Evolutionary conservation across 92 coral and sea anemone species (phyloP).

Genomic region (Virgularia gustaviana): DNA sequence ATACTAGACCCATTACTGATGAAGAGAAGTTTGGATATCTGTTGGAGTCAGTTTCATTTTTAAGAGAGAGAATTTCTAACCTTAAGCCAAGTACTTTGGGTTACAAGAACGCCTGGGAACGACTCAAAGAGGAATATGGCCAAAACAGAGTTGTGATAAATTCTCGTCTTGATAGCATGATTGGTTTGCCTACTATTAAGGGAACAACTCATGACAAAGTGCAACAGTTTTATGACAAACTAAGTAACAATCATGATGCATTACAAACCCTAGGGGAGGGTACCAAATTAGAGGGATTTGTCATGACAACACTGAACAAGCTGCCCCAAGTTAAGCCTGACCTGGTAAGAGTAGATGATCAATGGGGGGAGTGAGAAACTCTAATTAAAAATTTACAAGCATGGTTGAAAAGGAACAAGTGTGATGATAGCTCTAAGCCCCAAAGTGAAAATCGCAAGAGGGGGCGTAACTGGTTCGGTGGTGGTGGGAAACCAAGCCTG

Average conservation of each 20-base stretch:
- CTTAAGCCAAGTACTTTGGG: constrained; percentile 1
- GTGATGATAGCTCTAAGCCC: too few species aligned
- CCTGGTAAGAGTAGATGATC: constrained; percentile 36
- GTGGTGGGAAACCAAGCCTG: too few species aligned
- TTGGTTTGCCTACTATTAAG: background rate
- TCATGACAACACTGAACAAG: constrained; percentile 41
- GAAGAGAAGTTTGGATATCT: constrained; percentile 44
- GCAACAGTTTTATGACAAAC: background rate
- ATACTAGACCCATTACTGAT: constrained; percentile 8
- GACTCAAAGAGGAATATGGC: background rate
- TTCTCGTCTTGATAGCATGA: too few species aligned
- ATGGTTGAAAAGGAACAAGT: too few species aligned
- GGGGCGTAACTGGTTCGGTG: too few species aligned
- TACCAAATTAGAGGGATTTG: constrained; percentile 8
- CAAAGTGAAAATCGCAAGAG: too few species aligned
- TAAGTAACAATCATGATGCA: too few species aligned
- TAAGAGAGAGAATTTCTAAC: constrained; percentile 33
- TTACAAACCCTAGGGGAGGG: background rate
- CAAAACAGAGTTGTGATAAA: too few species aligned
- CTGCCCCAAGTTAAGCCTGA: constrained; percentile 47
- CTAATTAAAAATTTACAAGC: background rate
- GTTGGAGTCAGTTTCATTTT: constrained; percentile 36
- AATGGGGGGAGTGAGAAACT: constrained; percentile 36
- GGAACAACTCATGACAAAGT: background rate
- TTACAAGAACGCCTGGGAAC: constrained; percentile 3